These are phyloP conservation scores for Archaeoteleia sp. DNA, from an alignment of 2,888 invertebrate species.

Conservation along the genomic window DNA sequence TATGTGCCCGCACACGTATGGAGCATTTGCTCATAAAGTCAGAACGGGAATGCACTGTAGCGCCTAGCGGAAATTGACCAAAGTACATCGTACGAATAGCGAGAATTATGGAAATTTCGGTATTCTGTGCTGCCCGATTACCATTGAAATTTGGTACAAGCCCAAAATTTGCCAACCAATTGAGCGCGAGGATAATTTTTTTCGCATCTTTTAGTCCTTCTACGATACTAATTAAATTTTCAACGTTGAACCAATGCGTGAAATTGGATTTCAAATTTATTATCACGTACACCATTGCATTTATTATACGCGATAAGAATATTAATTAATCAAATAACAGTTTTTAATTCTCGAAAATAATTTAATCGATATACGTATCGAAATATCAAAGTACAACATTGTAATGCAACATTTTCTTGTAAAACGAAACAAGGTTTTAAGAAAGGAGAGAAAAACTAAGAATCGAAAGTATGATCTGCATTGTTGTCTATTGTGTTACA, in stretches of 20 bases:
- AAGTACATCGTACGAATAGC: constrained; percentile 60
- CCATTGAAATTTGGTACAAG: constrained; percentile 42
- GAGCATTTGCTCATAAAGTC: constrained; percentile 39
- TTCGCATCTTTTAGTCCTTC: no score
- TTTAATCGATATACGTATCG: no score
- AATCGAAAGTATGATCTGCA: constrained; percentile 44
- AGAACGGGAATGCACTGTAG: constrained; percentile 29
- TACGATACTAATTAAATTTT: no score
- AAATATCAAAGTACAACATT: no score
- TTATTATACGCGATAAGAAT: no score
- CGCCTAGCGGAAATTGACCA: constrained; percentile 51
- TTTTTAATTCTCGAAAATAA: no score
- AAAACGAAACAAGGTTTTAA: no score
- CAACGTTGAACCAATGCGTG: no score
- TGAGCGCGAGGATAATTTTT: constrained; percentile 20
- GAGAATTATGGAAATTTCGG: constrained; percentile 65
- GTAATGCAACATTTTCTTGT: no score
- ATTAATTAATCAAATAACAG: no score
- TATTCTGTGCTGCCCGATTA: constrained; percentile 38
- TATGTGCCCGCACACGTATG: constrained; percentile 43
- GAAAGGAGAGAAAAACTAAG: constrained; percentile 15
- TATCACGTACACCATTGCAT: no score
- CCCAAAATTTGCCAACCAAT: constrained; percentile 37
- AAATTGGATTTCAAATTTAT: no score
- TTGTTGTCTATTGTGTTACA: constrained; percentile 40